These are phyloP conservation scores for Fukomys damarensis DNA, from an alignment of 2,113 vertebrate genomes.

Conservation along the genomic window DNA sequence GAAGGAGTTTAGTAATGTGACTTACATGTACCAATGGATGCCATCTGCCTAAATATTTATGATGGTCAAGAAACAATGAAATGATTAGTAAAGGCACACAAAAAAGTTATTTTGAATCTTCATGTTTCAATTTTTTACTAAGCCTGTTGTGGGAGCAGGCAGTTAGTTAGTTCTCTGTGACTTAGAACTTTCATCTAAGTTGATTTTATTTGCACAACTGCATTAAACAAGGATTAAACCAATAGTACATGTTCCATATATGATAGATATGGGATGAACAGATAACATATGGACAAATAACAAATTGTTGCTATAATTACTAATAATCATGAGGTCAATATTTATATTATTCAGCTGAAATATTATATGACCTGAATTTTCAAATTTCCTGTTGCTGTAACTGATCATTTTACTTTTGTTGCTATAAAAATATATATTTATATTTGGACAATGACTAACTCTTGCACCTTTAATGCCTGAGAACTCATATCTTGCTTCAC, in stretches of 20 bases:
- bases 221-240: too few relatives aligned
- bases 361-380: background rate
- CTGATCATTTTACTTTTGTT: background rate
- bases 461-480: background rate
- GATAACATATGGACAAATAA: background rate
- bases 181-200: too few relatives aligned
- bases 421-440: background rate
- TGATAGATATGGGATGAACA: background rate
- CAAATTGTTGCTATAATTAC: background rate
- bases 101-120: too few relatives aligned
- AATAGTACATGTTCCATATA: too few relatives aligned
- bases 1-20: background rate
- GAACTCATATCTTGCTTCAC: background rate
- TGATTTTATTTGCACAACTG: too few relatives aligned
- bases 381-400: background rate
- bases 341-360: background rate
- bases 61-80: too few relatives aligned
- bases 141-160: too few relatives aligned
- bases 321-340: background rate
- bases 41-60: too few relatives aligned
- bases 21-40: too few relatives aligned
- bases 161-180: too few relatives aligned
- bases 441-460: background rate
- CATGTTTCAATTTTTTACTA: too few relatives aligned
- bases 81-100: too few relatives aligned